Percentiles rank a stretch among this genome's conserved stretches.
Evolutionary conservation across 1,140 invertebrate genomes (phyloP).

Genomic region (Bombus superbus): DNA sequence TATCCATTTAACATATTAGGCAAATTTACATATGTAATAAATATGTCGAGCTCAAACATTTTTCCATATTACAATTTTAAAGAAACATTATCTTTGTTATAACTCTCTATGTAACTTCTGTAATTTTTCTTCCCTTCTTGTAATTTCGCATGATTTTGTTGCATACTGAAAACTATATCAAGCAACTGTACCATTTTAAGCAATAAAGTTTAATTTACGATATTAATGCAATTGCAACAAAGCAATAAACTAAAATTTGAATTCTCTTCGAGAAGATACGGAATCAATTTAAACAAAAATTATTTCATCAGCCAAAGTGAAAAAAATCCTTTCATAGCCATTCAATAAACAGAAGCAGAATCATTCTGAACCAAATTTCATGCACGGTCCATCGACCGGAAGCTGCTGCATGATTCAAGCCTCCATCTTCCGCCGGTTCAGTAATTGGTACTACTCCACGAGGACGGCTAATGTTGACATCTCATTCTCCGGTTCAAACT

Average conservation of each 20-base stretch:
- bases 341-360: not conserved
- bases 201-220: too few species aligned
- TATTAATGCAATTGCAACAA: too few species aligned
- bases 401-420: slow-evolving; percentile 19
- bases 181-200: too few species aligned
- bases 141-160: not conserved
- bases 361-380: not conserved
- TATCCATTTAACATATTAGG: too few species aligned
- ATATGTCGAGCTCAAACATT: not conserved
- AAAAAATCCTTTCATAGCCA: not conserved
- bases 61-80: too few species aligned
- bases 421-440: not conserved
- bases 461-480: slow-evolving; percentile 45
- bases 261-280: not conserved
- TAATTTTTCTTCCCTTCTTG: not conserved
- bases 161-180: too few species aligned
- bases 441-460: slow-evolving; percentile 33
- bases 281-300: not conserved
- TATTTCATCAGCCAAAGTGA: not conserved
- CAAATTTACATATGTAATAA: not conserved
- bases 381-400: slow-evolving; percentile 2
- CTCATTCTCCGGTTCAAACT: slow-evolving; percentile 41
- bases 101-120: not conserved
- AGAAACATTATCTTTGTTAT: not conserved
- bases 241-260: not conserved